Evolutionary conservation across 2,113 vertebrate genomes (phyloP).

Genomic region (Sterna hirundo): DNA sequence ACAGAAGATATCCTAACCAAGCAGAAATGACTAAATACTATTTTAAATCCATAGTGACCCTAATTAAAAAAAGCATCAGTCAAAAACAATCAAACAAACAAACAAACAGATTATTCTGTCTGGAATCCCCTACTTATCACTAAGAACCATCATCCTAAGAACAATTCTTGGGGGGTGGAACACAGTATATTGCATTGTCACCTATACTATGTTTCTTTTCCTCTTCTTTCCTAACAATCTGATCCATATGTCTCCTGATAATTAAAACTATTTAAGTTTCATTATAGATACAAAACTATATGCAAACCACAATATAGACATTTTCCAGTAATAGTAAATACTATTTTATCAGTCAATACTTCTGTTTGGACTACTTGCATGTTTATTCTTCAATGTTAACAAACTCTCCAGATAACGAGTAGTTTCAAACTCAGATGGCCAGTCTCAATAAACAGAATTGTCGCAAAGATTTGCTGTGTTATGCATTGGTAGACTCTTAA

Average conservation of each 20-base stretch:
- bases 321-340: neutral
- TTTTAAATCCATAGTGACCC: neutral
- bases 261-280: slow-evolving; percentile 1
- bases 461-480: neutral
- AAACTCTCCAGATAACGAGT: neutral
- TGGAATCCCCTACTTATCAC: neutral
- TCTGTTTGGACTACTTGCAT: neutral
- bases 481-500: neutral
- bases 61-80: neutral
- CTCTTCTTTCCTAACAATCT: neutral
- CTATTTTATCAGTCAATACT: neutral
- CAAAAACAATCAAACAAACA: neutral
- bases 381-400: neutral
- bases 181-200: neutral
- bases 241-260: neutral
- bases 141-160: neutral
- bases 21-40: neutral
- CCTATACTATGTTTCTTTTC: neutral
- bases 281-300: neutral
- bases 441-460: neutral
- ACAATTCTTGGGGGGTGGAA: neutral
- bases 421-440: neutral
- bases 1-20: neutral
- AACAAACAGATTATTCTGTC: neutral
- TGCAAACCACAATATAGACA: neutral